Conservation (phyloP, 2,797 vertebrate genomes). For the Neostethus bicornis region DNA sequence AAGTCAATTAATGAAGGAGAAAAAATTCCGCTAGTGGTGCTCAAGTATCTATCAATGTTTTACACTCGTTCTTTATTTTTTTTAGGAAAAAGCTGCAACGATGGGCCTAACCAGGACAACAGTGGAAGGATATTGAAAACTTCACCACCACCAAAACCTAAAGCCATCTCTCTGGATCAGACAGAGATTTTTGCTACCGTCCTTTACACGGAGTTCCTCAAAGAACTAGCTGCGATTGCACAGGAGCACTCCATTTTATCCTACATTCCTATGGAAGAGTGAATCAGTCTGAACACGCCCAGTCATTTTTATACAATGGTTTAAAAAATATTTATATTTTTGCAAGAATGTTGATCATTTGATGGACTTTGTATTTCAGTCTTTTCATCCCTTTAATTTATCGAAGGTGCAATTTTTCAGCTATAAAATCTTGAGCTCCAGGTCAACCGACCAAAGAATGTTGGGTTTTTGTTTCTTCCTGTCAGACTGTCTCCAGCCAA, state of each 20-base stretch:
- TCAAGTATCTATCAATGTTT: too few species aligned
- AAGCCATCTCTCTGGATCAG: constrained; percentile 81
- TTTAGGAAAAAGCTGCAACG: constrained; percentile 72
- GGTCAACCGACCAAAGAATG: constrained; percentile 64
- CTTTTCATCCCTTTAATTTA: constrained; percentile 16
- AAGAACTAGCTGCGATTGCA: constrained; percentile 94
- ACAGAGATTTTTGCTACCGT: constrained; percentile 90
- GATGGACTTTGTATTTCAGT: constrained; percentile 14
- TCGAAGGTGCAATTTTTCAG: constrained; percentile 14
- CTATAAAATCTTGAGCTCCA: constrained; percentile 19
- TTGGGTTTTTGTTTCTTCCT: neutral
- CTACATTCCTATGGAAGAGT: constrained; percentile 86
- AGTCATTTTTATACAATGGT: constrained; percentile 31
- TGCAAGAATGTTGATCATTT: constrained; percentile 43
- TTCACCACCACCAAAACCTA: constrained; percentile 76
- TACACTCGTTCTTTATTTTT: constrained; percentile 1
- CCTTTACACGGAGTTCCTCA: constrained; percentile 95
- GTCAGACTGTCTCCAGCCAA: constrained; percentile 39
- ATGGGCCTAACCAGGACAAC: constrained; percentile 67
- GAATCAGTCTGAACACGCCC: constrained; percentile 40
- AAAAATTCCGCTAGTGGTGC: too few species aligned
- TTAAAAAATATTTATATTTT: constrained; percentile 54
- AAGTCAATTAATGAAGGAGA: too few species aligned
- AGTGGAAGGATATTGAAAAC: constrained; percentile 69
- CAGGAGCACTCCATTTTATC: constrained; percentile 96